Evolutionary conservation across 1,140 invertebrate genomes (phyloP).

Genomic region (Paramacrobiotus metropolitanus): DNA sequence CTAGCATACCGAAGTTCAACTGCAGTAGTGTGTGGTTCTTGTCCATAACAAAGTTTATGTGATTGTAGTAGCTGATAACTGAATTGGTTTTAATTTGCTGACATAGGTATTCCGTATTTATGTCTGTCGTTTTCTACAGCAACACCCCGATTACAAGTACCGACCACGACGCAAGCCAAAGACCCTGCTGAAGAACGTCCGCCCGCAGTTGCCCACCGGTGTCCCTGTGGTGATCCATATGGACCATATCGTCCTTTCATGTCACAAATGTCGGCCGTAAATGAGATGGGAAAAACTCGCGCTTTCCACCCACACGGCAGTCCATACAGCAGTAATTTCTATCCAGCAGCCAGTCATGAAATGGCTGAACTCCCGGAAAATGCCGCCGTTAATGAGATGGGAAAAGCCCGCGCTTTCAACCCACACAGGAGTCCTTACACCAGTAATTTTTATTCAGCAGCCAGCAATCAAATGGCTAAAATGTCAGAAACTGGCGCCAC

Average conservation of each 20-base stretch:
- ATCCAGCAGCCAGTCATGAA: background rate
- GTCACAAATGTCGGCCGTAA: background rate
- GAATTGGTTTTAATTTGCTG: background rate
- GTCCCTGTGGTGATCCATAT: background rate
- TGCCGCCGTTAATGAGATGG: background rate
- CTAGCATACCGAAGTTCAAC: no score
- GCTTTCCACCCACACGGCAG: background rate
- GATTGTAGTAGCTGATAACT: no score
- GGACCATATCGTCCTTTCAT: background rate
- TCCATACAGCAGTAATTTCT: slow-evolving; percentile 2
- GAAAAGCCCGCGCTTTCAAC: background rate
- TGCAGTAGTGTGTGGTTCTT: no score
- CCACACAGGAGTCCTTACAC: background rate
- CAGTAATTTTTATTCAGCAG: background rate
- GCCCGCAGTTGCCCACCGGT: slow-evolving; percentile 17
- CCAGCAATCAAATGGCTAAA: background rate
- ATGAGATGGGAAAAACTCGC: background rate
- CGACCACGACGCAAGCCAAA: slow-evolving; percentile 68
- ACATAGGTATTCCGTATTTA: background rate
- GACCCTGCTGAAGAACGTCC: slow-evolving; percentile 61
- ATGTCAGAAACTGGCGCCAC: background rate
- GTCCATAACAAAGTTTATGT: no score
- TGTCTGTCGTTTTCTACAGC: slow-evolving; percentile 20
- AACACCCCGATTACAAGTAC: slow-evolving; percentile 74
- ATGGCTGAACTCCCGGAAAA: background rate